These are phyloP conservation scores for Penaeus indicus DNA, from an alignment of 1,140 invertebrate genomes.

Conservation along the genomic window DNA sequence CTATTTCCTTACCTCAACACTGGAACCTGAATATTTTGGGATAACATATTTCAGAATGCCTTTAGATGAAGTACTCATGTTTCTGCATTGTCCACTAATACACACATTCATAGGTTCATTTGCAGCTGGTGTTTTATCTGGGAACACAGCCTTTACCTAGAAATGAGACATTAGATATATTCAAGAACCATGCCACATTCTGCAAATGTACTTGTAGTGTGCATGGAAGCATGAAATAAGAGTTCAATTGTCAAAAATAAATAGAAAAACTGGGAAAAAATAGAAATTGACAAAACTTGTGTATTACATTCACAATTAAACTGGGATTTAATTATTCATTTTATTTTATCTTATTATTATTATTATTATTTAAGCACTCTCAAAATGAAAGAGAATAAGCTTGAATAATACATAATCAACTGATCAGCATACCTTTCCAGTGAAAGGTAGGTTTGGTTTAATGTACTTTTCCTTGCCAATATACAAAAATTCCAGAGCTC, in stretches of 20 bases:
- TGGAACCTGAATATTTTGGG: not conserved
- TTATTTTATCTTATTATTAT: too few species aligned
- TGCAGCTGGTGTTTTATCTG: constrained; percentile 19
- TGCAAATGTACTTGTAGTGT: not conserved
- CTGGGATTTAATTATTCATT: too few species aligned
- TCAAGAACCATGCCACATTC: not conserved
- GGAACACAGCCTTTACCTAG: constrained; percentile 3
- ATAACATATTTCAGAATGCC: not conserved
- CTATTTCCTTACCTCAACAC: not conserved
- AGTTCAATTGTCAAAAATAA: too few species aligned
- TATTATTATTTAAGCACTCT: too few species aligned
- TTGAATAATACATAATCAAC: not conserved
- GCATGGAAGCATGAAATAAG: too few species aligned
- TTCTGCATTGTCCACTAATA: not conserved
- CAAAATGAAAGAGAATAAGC: not conserved
- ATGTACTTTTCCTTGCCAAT: constrained; percentile 33
- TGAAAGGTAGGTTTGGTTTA: constrained; percentile 50
- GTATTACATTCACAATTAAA: too few species aligned
- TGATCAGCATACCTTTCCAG: constrained; percentile 37
- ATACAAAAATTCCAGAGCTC: constrained; percentile 17
- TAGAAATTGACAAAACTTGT: too few species aligned
- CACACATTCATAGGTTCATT: not conserved
- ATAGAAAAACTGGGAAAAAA: too few species aligned
- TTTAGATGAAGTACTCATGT: constrained; percentile 1
- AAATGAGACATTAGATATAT: not conserved